Conservation (phyloP, 2,113 vertebrate genomes). For the Periophthalmodon schlosseri region DNA sequence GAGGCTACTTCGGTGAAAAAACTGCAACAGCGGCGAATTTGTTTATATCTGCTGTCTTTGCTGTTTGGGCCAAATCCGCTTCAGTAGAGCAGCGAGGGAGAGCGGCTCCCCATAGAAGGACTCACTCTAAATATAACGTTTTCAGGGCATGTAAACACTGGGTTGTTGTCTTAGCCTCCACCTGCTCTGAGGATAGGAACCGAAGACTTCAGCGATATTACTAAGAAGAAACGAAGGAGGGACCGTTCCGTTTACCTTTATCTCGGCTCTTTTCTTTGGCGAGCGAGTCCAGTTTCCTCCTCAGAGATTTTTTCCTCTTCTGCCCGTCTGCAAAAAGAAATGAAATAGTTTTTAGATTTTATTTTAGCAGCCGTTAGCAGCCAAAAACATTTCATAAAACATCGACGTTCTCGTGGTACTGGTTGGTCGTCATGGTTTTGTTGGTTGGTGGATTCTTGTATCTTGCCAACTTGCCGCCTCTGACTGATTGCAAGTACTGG, state of each 20-base stretch:
- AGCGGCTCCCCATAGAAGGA: slow-evolving; percentile 63
- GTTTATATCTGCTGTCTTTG: slow-evolving; percentile 11
- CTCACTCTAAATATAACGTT: slow-evolving; percentile 68
- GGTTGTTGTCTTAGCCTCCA: slow-evolving; percentile 55
- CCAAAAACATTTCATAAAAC: no score
- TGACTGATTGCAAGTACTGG: no score
- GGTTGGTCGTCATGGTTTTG: no score
- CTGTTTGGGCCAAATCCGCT: slow-evolving; percentile 58
- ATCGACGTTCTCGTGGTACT: no score
- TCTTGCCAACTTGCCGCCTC: no score
- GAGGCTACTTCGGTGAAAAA: slow-evolving; percentile 5
- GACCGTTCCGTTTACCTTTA: slow-evolving; percentile 82
- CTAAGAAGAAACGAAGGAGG: not conserved
- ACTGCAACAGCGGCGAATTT: slow-evolving; percentile 4
- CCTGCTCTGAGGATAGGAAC: slow-evolving; percentile 37
- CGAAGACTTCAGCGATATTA: not conserved
- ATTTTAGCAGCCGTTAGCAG: no score
- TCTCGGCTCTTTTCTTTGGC: slow-evolving; percentile 96
- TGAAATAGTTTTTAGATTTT: slow-evolving; percentile 17
- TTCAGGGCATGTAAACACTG: slow-evolving; percentile 43
- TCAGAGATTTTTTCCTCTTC: slow-evolving; percentile 94
- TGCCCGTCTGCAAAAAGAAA: slow-evolving; percentile 86
- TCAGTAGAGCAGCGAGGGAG: slow-evolving; percentile 21
- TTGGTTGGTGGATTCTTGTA: no score
- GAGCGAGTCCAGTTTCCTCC: slow-evolving; percentile 95